These are phyloP conservation scores for Sebastes hubbsi DNA, from an alignment of 2,797 vertebrate genomes.

Conservation along the genomic window DNA sequence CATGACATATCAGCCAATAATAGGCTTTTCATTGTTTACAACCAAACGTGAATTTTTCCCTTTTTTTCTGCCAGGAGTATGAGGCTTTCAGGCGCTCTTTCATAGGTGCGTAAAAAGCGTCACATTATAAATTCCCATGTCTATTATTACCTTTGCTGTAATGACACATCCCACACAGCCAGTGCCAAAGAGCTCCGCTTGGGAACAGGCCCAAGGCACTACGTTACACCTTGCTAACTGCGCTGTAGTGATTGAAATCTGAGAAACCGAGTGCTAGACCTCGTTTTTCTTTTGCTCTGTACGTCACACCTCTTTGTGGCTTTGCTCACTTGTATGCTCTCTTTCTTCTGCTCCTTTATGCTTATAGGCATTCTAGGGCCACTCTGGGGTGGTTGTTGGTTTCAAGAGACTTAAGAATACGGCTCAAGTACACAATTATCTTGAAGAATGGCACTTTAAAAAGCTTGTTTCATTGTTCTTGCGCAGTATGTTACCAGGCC, in stretches of 20 bases:
- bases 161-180: conserved; percentile 75
- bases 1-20: conserved; percentile 65
- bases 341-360: conserved; percentile 9
- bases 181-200: conserved; percentile 67
- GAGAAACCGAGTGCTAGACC: conserved; percentile 35
- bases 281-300: conserved; percentile 35
- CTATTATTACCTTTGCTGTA: conserved; percentile 77
- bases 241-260: conserved; percentile 64
- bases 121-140: conserved; percentile 74
- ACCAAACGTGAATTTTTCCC: conserved; percentile 43
- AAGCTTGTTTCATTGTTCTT: not conserved
- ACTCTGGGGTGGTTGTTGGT: conserved; percentile 18
- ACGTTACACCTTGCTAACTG: conserved; percentile 67
- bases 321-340: not conserved
- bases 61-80: conserved; percentile 25
- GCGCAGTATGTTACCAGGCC: not conserved
- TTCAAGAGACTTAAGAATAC: conserved; percentile 35
- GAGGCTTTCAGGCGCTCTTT: conserved; percentile 59
- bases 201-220: conserved; percentile 62
- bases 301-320: not conserved
- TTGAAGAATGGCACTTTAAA: conserved; percentile 19
- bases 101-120: conserved; percentile 62
- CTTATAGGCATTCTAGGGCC: conserved; percentile 17
- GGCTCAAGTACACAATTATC: conserved; percentile 34
- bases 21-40: conserved; percentile 66